Evolutionary conservation across 2,797 vertebrate species (phyloP), one percentile per base, ranked within the genome.

Genomic region (Sphenodon punctatus): DNA sequence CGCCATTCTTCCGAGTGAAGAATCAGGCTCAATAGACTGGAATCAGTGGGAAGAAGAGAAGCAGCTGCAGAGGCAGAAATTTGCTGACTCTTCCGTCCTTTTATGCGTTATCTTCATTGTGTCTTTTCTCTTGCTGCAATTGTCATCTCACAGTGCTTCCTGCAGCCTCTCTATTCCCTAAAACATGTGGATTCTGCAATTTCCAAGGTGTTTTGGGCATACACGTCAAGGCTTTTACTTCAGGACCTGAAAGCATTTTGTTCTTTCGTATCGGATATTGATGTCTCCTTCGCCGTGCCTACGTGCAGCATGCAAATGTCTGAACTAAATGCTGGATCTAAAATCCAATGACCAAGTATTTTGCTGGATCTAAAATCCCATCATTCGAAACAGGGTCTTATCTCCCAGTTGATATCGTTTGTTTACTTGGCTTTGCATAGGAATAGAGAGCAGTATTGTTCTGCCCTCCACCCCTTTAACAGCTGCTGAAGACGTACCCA

Each of bases 131-230:
- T 79, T 78, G 25, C 12, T 72, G 19, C 75, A 88, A 59, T 36
- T 75, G 56, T n/a, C 75, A 39, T 13, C 60, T 80, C 73, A 82
- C 65, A 80, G 84, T 82, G 69, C 48, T 68, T 51, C 87, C 86
- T 64, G 60, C 39, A 66, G 58, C 61, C 53, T 87, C 41, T 90
- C 86, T 81, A 87, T 86, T 88, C 82, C 71, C 75, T 17, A 81
- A 3, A 70, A 63, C 86, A 73, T 70, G 88, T 72, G 82, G 90
- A 81, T 82, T 86, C 72, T 92, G 53, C 19, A 51, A 15, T 59
- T 90, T 88, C 88, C 69, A 73, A 88, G 79, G 72, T 78, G 72
- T 86, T 88, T 91, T 69, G 32, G 46, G 42, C 67, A 45, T 78
- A 85, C 68, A 63, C 84, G 92, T 85, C 87, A 87, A 86, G 85